A percentile compares a stretch with the other conserved stretches of the same genome.
phyloP scores from a whole-genome alignment of 2,888 invertebrate species.

The Polydrusus cervinus region DNA sequence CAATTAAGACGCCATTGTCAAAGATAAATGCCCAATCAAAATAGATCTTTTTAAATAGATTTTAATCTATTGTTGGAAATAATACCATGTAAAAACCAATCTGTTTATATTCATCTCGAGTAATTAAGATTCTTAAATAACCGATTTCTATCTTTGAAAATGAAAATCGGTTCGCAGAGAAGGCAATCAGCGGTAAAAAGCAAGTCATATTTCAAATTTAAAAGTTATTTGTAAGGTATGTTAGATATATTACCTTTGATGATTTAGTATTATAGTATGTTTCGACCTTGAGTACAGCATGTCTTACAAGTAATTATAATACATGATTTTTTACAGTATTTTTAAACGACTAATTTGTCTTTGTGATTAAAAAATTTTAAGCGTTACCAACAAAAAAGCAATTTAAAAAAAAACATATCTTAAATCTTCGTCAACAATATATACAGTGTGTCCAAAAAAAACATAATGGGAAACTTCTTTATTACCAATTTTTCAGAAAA shows the following conservation, averaged over 20 bases:
- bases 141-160: conserved; percentile 35
- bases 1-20: conserved; percentile 6
- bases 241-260: conserved; percentile 5
- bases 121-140: conserved; percentile 42
- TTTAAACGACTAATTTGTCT: neutral
- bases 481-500: too few relatives aligned
- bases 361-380: neutral
- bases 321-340: conserved; percentile 6
- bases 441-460: too few relatives aligned
- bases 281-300: conserved; percentile 21
- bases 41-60: conserved; percentile 12
- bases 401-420: neutral
- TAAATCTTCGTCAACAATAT: too few relatives aligned
- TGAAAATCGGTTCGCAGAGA: neutral
- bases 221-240: conserved; percentile 14
- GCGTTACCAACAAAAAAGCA: conserved; percentile 1
- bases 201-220: conserved; percentile 44
- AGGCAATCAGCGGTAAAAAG: conserved; percentile 22
- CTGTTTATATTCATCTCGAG: conserved; percentile 33
- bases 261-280: conserved; percentile 3
- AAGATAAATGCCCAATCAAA: conserved; percentile 22
- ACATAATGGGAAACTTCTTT: too few relatives aligned
- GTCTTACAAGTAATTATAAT: conserved; percentile 9
- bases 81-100: conserved; percentile 35
- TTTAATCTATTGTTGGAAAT: conserved; percentile 26